Percentiles rank a stretch among this genome's conserved stretches.
phyloP scores from a whole-genome alignment of 92 coral and sea anemone species.

The Galaxea fascicularis region DNA sequence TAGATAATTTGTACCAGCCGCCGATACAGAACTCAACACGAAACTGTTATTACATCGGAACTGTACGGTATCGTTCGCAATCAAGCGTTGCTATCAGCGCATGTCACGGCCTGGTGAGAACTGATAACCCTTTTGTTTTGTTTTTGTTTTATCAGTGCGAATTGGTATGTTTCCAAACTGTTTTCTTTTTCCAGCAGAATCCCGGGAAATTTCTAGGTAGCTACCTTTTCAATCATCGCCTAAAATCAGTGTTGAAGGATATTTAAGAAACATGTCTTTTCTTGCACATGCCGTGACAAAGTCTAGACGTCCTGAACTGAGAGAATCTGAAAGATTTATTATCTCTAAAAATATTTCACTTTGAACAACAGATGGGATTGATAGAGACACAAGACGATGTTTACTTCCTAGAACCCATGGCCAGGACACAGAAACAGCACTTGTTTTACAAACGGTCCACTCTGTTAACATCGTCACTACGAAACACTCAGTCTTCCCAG shows the following conservation, averaged over 20 bases:
- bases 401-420: constrained; percentile 82
- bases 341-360: constrained; percentile 27
- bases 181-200: not conserved
- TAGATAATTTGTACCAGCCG: constrained; percentile 29
- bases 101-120: constrained; percentile 85
- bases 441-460: constrained; percentile 73
- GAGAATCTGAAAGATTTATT: too few relatives aligned
- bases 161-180: constrained; percentile 7
- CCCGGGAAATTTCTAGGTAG: not conserved
- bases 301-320: constrained; percentile 8
- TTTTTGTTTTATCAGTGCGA: constrained; percentile 12
- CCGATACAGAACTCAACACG: constrained; percentile 16
- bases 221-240: constrained; percentile 21
- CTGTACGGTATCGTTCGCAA: constrained; percentile 52
- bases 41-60: constrained; percentile 75
- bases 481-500: not conserved
- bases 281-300: not conserved
- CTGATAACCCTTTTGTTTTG: constrained; percentile 9
- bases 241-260: constrained; percentile 15
- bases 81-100: constrained; percentile 84
- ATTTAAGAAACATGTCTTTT: not conserved
- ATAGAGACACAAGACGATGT: constrained; percentile 69
- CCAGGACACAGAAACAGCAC: constrained; percentile 38
- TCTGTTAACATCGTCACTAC: constrained; percentile 27
- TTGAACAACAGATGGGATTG: constrained; percentile 62